Evolutionary conservation across 1,140 invertebrate species (phyloP).

Genomic region (Temnothorax nylanderi): DNA sequence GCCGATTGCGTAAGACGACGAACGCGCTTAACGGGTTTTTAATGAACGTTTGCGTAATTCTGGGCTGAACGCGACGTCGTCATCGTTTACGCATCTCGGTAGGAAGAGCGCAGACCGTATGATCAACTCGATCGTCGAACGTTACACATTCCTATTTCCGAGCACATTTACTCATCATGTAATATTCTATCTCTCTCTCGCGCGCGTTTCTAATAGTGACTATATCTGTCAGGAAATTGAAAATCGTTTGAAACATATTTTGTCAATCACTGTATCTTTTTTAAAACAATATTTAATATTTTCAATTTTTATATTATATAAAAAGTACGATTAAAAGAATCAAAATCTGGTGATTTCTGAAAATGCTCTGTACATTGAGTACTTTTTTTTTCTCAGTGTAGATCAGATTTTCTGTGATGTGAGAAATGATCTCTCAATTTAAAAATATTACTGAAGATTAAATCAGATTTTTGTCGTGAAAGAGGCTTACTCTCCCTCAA

Average conservation of each 20-base stretch:
- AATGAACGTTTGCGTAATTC: slow-evolving; percentile 64
- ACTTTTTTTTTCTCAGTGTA: no score
- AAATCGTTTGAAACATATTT: neutral
- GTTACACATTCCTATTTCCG: slow-evolving; percentile 29
- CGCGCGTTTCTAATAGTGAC: neutral
- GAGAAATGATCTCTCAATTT: neutral
- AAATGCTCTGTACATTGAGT: neutral
- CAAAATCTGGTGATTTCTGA: neutral
- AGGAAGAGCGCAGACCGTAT: neutral
- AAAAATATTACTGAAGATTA: neutral
- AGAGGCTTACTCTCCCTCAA: neutral
- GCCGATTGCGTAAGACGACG: slow-evolving; percentile 53
- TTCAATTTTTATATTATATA: neutral
- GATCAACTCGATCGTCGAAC: neutral
- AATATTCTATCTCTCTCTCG: neutral
- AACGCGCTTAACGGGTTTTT: slow-evolving; percentile 22
- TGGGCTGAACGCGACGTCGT: neutral
- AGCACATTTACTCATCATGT: neutral
- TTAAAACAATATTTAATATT: neutral
- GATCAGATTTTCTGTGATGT: neutral
- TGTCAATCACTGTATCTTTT: neutral
- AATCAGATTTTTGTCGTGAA: neutral
- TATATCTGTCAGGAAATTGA: neutral
- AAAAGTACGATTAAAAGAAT: neutral
- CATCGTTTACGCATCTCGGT: slow-evolving; percentile 29